Conservation (phyloP, 2,888 invertebrate species). For the Pandemis heparana region DNA sequence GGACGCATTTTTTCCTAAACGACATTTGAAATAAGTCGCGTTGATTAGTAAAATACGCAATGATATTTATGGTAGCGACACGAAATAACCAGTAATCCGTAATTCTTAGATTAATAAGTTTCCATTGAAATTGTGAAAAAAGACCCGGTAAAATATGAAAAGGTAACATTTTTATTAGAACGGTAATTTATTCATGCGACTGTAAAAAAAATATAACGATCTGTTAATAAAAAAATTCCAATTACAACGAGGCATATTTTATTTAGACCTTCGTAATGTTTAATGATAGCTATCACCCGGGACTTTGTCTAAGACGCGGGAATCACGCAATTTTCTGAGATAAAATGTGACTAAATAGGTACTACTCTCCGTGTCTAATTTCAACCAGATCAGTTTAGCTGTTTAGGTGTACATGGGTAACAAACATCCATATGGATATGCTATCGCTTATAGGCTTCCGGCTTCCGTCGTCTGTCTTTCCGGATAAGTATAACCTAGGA, state of each 20-base stretch:
- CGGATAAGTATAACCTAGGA: too few relatives aligned
- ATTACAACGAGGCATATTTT: conserved; percentile 53
- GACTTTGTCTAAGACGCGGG: too few relatives aligned
- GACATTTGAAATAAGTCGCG: conserved; percentile 5
- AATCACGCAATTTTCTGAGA: too few relatives aligned
- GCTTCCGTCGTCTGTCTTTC: too few relatives aligned
- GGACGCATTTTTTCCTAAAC: not conserved
- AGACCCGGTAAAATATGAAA: conserved; percentile 7
- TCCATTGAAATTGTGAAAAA: conserved; percentile 19
- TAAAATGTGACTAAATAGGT: too few relatives aligned
- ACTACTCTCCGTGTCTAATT: too few relatives aligned
- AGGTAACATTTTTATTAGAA: conserved; percentile 17
- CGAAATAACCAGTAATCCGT: conserved; percentile 38
- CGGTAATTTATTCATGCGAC: conserved; percentile 59
- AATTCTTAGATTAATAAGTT: conserved; percentile 34
- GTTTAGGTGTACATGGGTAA: too few relatives aligned
- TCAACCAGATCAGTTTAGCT: too few relatives aligned
- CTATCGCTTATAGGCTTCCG: too few relatives aligned
- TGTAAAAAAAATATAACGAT: conserved; percentile 71
- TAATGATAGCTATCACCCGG: too few relatives aligned
- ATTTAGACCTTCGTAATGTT: not conserved
- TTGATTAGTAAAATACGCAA: conserved; percentile 44
- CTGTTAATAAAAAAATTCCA: conserved; percentile 83
- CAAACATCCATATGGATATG: too few relatives aligned
- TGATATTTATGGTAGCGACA: conserved; percentile 56